Conservation (phyloP, 2,113 vertebrate species). For the Centropristis striata region DNA sequence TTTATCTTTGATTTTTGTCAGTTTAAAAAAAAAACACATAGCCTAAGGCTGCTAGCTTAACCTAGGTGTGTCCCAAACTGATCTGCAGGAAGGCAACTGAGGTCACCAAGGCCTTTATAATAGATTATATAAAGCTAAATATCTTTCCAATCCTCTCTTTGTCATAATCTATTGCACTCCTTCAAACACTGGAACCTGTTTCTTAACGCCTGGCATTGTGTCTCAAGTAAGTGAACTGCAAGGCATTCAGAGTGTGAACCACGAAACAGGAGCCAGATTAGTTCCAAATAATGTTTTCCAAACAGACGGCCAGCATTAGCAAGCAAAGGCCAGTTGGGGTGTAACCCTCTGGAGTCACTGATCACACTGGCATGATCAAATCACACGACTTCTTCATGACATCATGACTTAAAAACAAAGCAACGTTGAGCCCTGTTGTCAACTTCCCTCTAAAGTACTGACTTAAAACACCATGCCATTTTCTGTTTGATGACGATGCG, state of each 20-base stretch:
- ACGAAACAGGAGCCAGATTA: slow-evolving; percentile 9
- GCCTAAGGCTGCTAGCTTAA: slow-evolving; percentile 7
- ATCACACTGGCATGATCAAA: too few species aligned
- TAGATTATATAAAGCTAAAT: slow-evolving; percentile 44
- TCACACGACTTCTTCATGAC: too few species aligned
- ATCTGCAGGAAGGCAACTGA: slow-evolving; percentile 39
- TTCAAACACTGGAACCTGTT: slow-evolving; percentile 1
- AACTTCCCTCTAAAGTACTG: too few species aligned
- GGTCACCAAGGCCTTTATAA: slow-evolving; percentile 47
- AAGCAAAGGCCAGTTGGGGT: not conserved
- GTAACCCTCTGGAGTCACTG: too few species aligned
- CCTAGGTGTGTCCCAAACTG: slow-evolving; percentile 15
- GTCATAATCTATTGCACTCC: slow-evolving; percentile 1
- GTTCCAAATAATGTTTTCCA: slow-evolving; percentile 15
- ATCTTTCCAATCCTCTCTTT: slow-evolving; percentile 27
- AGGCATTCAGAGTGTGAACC: not conserved
- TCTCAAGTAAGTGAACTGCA: not conserved
- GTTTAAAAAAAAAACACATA: not conserved
- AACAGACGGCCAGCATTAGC: not conserved
- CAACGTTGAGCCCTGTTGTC: too few species aligned
- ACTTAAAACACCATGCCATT: too few species aligned
- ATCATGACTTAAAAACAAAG: too few species aligned
- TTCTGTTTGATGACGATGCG: too few species aligned
- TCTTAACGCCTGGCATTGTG: not conserved
- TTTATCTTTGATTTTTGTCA: not conserved